Base-by-base conservation (phyloP, 1,140 invertebrate species). In the Eufriesea mexicana region DNA sequence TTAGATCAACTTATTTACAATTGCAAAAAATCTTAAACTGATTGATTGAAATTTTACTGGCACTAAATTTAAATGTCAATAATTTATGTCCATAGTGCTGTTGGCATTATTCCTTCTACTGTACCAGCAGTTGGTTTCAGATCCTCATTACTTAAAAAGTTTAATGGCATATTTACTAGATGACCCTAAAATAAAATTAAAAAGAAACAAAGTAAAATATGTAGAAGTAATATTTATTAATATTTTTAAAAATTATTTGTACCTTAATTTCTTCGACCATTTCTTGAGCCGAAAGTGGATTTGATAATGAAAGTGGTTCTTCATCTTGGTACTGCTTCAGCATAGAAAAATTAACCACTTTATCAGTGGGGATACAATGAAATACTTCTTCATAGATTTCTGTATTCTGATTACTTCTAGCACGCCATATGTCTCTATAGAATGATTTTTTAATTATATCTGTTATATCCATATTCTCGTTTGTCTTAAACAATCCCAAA, bases 351-450 rank as follows among this genome's bases (percentile, higher is more conserved):
- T 95, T 96, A 67, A 96, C 95, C 0, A 98, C 97, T 76, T 95
- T 94, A 93, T 99, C 96, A 0, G 96, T 97, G 4, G 98, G 98
- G 88, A 99, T 96, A 88, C 97, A 98, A 86, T 96, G 96, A 91
- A 98, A 98, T 71, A 98, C 97, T 95, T 98, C 96, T 90, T 99
- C 98, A 94, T 97, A 99, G 49, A 98, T 96, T 85, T 96, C 96
- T 0, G 98, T 98, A 91, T 99, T 99, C 67, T 93, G 93, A 55
- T 95, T 95, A 10, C 98, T 98, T 66, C 95, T 97, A 59, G 95
- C 94, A 70, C 97, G 95, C 98, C 98, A 99, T 2, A 97, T 92
- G 77, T 97, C 96, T 85, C 96, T 96, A 92, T 97, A 99, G 94
- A 99, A 98, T 47, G 96, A 91, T 84, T 97, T 95, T 84, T 93